phyloP scores from a whole-genome alignment of 2,797 vertebrate genomes.

The Glyptemys insculpta region DNA sequence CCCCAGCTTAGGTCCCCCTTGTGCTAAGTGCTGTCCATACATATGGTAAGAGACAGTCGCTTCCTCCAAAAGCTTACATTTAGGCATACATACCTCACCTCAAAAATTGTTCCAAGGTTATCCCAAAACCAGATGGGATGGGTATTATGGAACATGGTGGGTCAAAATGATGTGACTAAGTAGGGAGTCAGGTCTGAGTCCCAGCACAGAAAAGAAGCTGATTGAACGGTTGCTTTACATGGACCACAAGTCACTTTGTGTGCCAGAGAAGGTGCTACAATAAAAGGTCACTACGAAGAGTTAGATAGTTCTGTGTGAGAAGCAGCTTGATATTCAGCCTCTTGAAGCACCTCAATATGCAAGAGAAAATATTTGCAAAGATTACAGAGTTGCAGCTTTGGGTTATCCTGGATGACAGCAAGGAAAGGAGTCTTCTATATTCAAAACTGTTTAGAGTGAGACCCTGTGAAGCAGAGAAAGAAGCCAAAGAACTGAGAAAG shows the following conservation, averaged over 20 bases:
- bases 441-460: neutral
- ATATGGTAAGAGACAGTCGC: neutral
- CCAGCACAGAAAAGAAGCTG: rapidly evolving
- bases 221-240: rapidly evolving
- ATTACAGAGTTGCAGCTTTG: neutral
- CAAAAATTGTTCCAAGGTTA: rapidly evolving
- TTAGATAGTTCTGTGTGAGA: neutral
- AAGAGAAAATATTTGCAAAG: rapidly evolving
- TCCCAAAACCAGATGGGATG: rapidly evolving
- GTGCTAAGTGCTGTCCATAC: rapidly evolving
- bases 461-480: rapidly evolving
- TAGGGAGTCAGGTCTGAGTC: rapidly evolving
- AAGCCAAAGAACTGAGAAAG: rapidly evolving
- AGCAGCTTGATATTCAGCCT: rapidly evolving
- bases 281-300: rapidly evolving
- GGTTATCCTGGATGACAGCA: neutral
- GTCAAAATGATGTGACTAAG: rapidly evolving
- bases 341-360: rapidly evolving
- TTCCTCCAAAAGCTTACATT: neutral
- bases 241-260: rapidly evolving
- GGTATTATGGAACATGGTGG: rapidly evolving
- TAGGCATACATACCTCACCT: rapidly evolving
- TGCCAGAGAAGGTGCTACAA: neutral
- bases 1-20: rapidly evolving
- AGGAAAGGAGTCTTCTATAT: rapidly evolving